phyloP scores from a whole-genome alignment of 2,113 vertebrate species.

The Phyllostomus hastatus region DNA sequence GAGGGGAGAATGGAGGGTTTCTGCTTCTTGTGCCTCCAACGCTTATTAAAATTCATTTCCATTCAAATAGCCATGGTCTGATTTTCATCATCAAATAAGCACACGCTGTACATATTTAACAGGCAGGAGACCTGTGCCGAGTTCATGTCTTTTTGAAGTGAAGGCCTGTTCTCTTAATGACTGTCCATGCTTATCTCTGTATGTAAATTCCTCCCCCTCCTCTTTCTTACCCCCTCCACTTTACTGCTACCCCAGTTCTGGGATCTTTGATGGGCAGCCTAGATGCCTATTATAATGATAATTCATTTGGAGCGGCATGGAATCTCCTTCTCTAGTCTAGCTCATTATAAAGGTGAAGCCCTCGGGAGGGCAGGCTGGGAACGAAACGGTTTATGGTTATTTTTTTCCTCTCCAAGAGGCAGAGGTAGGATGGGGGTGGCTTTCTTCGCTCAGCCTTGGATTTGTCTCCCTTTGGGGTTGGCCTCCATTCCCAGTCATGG shows the following conservation, averaged over 20 bases:
- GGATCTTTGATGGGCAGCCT: conserved; percentile 72
- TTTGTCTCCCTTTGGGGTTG: background rate
- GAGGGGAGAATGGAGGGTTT: conserved; percentile 47
- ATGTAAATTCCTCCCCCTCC: conserved; percentile 31
- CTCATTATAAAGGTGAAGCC: conserved; percentile 83
- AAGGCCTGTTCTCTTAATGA: conserved; percentile 71
- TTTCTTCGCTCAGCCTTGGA: background rate
- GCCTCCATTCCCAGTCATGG: background rate
- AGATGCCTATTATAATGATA: conserved; percentile 73
- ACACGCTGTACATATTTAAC: conserved; percentile 66
- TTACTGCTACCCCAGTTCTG: background rate
- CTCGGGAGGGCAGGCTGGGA: conserved; percentile 79
- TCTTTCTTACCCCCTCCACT: background rate
- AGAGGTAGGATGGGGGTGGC: background rate
- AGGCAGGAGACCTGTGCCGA: conserved; percentile 43
- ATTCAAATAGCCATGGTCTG: conserved; percentile 68
- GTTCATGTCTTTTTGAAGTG: conserved; percentile 72
- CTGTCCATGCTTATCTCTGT: conserved; percentile 71
- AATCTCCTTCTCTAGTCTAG: conserved; percentile 79
- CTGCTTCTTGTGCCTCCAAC: conserved; percentile 43
- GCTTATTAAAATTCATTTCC: conserved; percentile 75
- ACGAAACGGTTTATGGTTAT: conserved; percentile 77
- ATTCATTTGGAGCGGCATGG: conserved; percentile 78
- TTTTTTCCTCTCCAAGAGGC: conserved; percentile 52
- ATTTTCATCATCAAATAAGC: conserved; percentile 74